Evolutionary conservation across 2,113 vertebrate genomes (phyloP), one percentile per base, ranked within the genome.

Genomic region (Australoheros scitulus): DNA sequence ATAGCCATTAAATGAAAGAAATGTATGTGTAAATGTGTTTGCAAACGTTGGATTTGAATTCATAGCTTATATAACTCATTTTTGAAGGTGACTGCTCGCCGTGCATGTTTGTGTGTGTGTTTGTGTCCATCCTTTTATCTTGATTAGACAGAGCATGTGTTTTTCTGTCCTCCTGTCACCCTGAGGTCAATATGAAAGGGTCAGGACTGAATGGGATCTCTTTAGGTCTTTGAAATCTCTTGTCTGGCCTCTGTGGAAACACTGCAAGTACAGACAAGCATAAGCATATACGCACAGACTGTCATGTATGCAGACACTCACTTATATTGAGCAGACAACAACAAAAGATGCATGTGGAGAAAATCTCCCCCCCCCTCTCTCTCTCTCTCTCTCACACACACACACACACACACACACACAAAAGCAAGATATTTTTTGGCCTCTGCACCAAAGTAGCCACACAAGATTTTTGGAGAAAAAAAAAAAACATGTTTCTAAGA

Each of bases 141-240:
- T 81, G 80, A 76, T 85, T 83, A 58, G 82, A 68, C 61, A 80
- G 90, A 81, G 32, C 80, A 34, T 86, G 86, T 89, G 83, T 88
- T 81, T 80, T 79, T 79, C 76, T 86, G 85, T 84, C 78, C 80
- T 61, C 60, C 70, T 56, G 59, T 93, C 86, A 89, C 93, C 91
- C 86, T 24, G 76, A 92, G 94, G 95, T 94, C 94, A 95, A 88
- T 93, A 93, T 96, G 92, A 96, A 95, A 95, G 94, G 92, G 86
- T 87, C 56, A 3, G 68, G 77, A 64, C 76, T 95, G 93, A 95
- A 95, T 94, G 86, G 85, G 87, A 74, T 57, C 88, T 91, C 92
- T 94, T 87, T 34, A 89, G 86, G 84, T 87, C 91, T 88, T 94
- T 91, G 87, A 92, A 92, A 87, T 83, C 90, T 92, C 85, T 79